Evolutionary conservation across 2,797 vertebrate species (phyloP).

Genomic region (Aplochiton taeniatus): DNA sequence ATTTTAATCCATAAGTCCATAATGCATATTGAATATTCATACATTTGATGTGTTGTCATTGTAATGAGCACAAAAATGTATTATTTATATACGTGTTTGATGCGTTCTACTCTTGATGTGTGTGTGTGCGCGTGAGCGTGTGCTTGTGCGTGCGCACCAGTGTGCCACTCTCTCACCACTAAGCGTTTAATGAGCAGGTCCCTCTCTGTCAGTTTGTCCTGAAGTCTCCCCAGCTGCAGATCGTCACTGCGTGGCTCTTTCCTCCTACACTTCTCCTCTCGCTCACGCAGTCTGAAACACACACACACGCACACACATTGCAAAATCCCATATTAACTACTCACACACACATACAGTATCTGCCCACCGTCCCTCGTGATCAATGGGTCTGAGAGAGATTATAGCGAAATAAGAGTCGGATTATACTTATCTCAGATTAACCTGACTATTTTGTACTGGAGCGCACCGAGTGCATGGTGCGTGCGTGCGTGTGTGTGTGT

Average conservation of each 20-base stretch:
- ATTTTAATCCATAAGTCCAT: too few species aligned
- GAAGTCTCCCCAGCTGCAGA: conserved; percentile 82
- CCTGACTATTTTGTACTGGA: neutral
- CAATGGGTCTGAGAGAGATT: neutral
- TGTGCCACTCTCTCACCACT: conserved; percentile 77
- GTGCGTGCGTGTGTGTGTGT: neutral
- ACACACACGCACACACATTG: conserved; percentile 36
- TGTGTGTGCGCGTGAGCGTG: neutral
- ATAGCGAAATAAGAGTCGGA: neutral
- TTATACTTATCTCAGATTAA: conserved; percentile 6
- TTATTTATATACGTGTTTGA: neutral
- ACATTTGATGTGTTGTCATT: conserved; percentile 14
- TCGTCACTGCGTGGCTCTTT: conserved; percentile 83
- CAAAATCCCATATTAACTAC: too few species aligned
- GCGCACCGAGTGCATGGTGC: neutral
- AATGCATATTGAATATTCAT: too few species aligned
- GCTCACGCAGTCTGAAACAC: conserved; percentile 82
- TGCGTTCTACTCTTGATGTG: neutral
- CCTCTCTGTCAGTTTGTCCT: conserved; percentile 86
- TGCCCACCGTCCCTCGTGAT: neutral
- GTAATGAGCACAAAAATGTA: neutral
- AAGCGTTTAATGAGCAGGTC: conserved; percentile 89
- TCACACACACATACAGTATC: neutral
- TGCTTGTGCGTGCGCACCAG: neutral
- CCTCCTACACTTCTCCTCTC: conserved; percentile 84